Base-by-base conservation (phyloP, 2,888 invertebrate genomes). In the Melanostoma mellinum region DNA sequence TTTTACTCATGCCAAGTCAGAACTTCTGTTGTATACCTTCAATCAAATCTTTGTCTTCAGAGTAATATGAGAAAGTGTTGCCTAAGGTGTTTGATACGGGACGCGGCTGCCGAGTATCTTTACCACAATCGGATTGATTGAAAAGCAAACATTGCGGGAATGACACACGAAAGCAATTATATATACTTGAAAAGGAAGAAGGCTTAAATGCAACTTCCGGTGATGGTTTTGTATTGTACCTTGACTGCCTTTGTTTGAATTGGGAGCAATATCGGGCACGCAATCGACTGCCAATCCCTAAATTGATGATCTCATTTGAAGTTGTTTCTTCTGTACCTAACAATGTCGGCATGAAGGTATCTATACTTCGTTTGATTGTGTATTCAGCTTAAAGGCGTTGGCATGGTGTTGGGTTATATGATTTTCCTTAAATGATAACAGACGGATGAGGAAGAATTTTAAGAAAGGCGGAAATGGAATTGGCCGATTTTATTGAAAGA, bases 181-280 rank as follows among this genome's bases (percentile, higher is more conserved):
- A 30, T 6, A 20, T 40, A 6, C 32, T 63, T 46, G 40, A 60
- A 36, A n/a, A 50, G 46, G 46, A 69, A 44, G n/a, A 46, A 6
- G 50, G 10, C 20, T 55, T 58, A 67, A 79, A 71, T 72, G 67
- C 77, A 72, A 82, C 81, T 82, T 82, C 81, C 81, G 72, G 77
- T 81, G 80, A 81, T 72, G 80, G 67, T 73, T 32, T 44, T 36
- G 36, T 52, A 38, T 67, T 55, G 42, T 38, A 46, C 58, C 20
- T 56, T 48, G 63, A 36, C 50, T 58, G 58, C 10, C 69, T 82
- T 69, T 78, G 69, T 78, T 82, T 78, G 52, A 33, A 52, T 52
- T 78, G 30, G 78, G 73, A 82, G 73, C 82, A 69, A 82, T 82
- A 82, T 82, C 82, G 78, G 78, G 73, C 78, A 82, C 78, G 78